Conservation (phyloP, 2,113 vertebrate genomes). For the Prunella himalayana region DNA sequence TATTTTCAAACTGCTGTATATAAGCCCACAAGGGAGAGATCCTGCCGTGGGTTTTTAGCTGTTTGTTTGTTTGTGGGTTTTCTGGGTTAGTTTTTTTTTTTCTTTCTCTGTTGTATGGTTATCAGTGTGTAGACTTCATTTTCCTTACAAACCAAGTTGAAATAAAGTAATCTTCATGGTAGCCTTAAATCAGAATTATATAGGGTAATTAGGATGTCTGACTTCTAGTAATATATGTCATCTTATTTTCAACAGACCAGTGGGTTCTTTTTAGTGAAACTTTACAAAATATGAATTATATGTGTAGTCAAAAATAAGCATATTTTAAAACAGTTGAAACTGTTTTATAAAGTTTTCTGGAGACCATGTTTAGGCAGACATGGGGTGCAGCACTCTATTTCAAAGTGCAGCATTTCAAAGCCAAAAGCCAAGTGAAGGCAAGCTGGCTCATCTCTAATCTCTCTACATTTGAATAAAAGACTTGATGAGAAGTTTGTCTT, state of each 20-base stretch:
- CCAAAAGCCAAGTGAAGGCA: not conserved
- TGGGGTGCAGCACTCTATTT: not conserved
- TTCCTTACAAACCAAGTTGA: conserved; percentile 33
- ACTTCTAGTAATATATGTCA: not conserved
- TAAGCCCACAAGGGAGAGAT: not conserved
- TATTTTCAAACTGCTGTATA: conserved; percentile 31
- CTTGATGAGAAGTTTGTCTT: not conserved
- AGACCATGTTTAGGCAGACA: not conserved
- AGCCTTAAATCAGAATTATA: conserved; percentile 59
- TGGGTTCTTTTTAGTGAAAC: not conserved
- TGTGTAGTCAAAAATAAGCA: not conserved
- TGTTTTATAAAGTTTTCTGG: not conserved
- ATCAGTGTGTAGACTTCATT: not conserved
- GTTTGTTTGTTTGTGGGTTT: not conserved
- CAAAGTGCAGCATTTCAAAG: not conserved
- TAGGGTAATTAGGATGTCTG: conserved; percentile 11
- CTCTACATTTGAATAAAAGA: not conserved
- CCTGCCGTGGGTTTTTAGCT: not conserved
- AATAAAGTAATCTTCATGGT: conserved; percentile 35
- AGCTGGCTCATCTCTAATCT: not conserved
- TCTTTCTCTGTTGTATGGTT: not conserved
- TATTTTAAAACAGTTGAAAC: not conserved
- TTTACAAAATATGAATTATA: not conserved
- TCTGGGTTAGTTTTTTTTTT: not conserved
- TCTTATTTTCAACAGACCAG: conserved; percentile 6